These are phyloP conservation scores for Perccottus glenii DNA, from an alignment of 2,113 vertebrate genomes.

Conservation along the genomic window DNA sequence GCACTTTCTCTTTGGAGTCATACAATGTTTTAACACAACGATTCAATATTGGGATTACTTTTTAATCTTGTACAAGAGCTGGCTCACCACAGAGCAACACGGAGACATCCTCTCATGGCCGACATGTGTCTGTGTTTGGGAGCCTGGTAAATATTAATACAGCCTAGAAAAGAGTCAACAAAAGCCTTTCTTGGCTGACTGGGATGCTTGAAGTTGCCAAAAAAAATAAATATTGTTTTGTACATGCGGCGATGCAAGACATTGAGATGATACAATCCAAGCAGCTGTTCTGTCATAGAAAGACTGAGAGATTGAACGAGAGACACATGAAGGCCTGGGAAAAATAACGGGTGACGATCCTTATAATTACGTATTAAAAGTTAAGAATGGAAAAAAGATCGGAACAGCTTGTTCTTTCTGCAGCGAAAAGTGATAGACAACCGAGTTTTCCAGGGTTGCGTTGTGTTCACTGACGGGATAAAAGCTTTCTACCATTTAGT, in stretches of 20 bases:
- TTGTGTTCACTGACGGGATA: slow-evolving; percentile 16
- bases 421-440: slow-evolving; percentile 13
- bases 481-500: slow-evolving; percentile 19
- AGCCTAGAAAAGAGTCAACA: slow-evolving; percentile 60
- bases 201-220: slow-evolving; percentile 57
- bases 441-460: slow-evolving; percentile 11
- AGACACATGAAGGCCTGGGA: slow-evolving; percentile 35
- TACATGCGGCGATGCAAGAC: slow-evolving; percentile 49
- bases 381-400: slow-evolving; percentile 30
- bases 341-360: slow-evolving; percentile 34
- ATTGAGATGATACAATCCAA: slow-evolving; percentile 55
- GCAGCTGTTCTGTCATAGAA: slow-evolving; percentile 35
- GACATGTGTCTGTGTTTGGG: slow-evolving; percentile 60
- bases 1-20: neutral
- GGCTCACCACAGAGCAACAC: slow-evolving; percentile 36
- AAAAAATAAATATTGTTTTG: slow-evolving; percentile 34
- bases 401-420: slow-evolving; percentile 36
- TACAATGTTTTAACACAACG: slow-evolving; percentile 31
- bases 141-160: slow-evolving; percentile 73
- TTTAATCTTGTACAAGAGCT: slow-evolving; percentile 60
- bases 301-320: slow-evolving; percentile 28
- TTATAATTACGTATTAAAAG: slow-evolving; percentile 38
- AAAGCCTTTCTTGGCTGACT: slow-evolving; percentile 58
- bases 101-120: slow-evolving; percentile 38
- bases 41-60: slow-evolving; percentile 60